Evolutionary conservation across 1,140 invertebrate species (phyloP).

Genomic region (Calliphora vicina): DNA sequence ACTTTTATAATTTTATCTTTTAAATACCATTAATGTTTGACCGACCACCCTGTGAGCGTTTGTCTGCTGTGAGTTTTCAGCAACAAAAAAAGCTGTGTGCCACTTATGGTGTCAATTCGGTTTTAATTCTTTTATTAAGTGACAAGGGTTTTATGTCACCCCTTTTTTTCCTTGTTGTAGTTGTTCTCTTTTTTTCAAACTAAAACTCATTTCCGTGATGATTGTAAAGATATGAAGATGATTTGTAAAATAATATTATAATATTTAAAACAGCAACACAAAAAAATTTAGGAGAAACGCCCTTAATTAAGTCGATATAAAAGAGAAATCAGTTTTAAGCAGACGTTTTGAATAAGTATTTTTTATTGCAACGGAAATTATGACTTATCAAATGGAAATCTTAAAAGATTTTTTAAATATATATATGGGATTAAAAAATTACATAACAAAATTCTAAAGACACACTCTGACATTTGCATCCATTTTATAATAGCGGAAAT

Average conservation of each 20-base stretch:
- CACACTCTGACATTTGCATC: too few relatives aligned
- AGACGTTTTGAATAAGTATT: too few relatives aligned
- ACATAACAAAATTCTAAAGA: too few relatives aligned
- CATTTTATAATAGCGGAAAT: too few relatives aligned
- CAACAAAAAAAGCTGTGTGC: background rate
- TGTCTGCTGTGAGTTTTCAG: constrained; percentile 3
- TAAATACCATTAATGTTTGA: constrained; percentile 14
- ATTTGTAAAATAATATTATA: background rate
- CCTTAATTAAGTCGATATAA: constrained; percentile 16
- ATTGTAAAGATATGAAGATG: constrained; percentile 1
- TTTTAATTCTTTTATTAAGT: constrained; percentile 26
- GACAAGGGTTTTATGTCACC: background rate
- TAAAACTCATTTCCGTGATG: constrained; percentile 28
- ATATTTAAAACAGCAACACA: background rate
- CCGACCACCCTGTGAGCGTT: background rate
- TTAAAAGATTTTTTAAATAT: too few relatives aligned
- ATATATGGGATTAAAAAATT: too few relatives aligned
- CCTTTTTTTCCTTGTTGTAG: background rate
- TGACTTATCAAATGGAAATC: background rate
- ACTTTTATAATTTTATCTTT: constrained; percentile 21
- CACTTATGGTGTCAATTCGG: constrained; percentile 8
- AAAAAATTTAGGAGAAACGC: constrained; percentile 6
- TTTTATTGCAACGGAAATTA: background rate
- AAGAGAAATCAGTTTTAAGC: background rate
- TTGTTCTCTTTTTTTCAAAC: background rate